Percentiles rank a stretch among this genome's conserved stretches.
Evolutionary conservation across 2,888 invertebrate species (phyloP).

Genomic region (Polymixis lichenea): DNA sequence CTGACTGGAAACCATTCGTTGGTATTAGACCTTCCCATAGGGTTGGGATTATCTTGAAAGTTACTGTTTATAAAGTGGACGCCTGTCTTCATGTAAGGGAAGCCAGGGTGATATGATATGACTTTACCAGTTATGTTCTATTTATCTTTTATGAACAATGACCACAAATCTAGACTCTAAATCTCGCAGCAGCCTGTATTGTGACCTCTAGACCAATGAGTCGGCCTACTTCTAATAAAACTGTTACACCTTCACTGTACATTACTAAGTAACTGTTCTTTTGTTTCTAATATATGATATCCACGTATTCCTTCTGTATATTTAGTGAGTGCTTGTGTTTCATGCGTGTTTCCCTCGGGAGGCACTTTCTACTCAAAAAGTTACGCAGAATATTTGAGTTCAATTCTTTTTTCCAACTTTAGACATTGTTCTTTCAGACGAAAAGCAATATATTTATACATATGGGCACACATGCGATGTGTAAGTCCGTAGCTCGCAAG

Average conservation of each 20-base stretch:
- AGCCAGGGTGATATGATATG: neutral
- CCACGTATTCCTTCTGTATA: constrained; percentile 18
- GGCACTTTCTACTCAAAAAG: constrained; percentile 45
- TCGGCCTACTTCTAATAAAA: neutral
- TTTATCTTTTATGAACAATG: neutral
- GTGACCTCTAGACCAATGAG: neutral
- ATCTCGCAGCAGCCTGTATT: too few species aligned
- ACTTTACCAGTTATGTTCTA: neutral
- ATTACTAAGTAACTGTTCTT: neutral
- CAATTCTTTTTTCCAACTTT: constrained; percentile 35
- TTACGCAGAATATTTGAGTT: constrained; percentile 34
- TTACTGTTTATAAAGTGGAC: neutral
- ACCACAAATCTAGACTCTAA: neutral
- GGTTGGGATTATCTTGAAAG: too few species aligned
- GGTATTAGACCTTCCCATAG: too few species aligned
- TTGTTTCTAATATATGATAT: constrained; percentile 4
- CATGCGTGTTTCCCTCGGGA: constrained; percentile 35
- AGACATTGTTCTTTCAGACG: constrained; percentile 30
- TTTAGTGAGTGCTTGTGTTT: constrained; percentile 16
- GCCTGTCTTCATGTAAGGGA: too few species aligned
- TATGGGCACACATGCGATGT: neutral
- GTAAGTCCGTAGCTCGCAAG: neutral
- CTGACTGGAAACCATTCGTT: neutral
- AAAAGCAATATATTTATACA: constrained; percentile 2
- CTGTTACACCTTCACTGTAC: neutral